These are phyloP conservation scores for Taphrorychus bicolor DNA, from an alignment of 2,888 invertebrate species.

Conservation along the genomic window DNA sequence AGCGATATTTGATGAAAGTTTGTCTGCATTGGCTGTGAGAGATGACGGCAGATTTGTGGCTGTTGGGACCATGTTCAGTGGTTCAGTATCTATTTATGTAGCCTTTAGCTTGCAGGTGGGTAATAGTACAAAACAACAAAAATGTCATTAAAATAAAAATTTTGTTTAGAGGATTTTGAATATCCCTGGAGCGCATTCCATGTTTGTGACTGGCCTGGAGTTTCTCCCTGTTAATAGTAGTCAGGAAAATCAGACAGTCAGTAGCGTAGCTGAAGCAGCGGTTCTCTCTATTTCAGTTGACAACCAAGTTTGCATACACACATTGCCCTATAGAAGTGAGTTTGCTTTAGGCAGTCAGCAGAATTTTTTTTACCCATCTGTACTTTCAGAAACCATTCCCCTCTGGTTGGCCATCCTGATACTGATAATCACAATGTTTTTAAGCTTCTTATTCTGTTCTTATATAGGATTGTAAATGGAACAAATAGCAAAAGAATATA, in stretches of 20 bases:
- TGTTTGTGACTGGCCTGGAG: conserved; percentile 96
- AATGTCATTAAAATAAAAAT: conserved; percentile 6
- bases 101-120: conserved; percentile 88
- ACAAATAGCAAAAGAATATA: too few species aligned
- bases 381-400: conserved; percentile 75
- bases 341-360: too few species aligned
- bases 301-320: conserved; percentile 90
- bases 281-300: conserved; percentile 95
- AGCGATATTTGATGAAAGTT: conserved; percentile 73
- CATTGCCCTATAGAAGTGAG: conserved; percentile 81
- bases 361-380: neutral
- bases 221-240: conserved; percentile 83
- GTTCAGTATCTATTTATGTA: conserved; percentile 88
- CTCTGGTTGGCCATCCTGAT: conserved; percentile 81
- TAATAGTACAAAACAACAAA: neutral
- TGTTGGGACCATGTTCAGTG: conserved; percentile 92
- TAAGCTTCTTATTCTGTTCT: conserved; percentile 83
- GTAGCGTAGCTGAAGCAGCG: conserved; percentile 81
- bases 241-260: conserved; percentile 74
- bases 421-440: conserved; percentile 77
- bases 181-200: conserved; percentile 86
- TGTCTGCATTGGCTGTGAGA: conserved; percentile 85
- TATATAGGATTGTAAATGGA: conserved; percentile 80
- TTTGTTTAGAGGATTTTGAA: conserved; percentile 76
- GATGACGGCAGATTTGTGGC: conserved; percentile 93